Evolutionary conservation across 2,113 vertebrate species (phyloP).

Genomic region (Indicator indicator): DNA sequence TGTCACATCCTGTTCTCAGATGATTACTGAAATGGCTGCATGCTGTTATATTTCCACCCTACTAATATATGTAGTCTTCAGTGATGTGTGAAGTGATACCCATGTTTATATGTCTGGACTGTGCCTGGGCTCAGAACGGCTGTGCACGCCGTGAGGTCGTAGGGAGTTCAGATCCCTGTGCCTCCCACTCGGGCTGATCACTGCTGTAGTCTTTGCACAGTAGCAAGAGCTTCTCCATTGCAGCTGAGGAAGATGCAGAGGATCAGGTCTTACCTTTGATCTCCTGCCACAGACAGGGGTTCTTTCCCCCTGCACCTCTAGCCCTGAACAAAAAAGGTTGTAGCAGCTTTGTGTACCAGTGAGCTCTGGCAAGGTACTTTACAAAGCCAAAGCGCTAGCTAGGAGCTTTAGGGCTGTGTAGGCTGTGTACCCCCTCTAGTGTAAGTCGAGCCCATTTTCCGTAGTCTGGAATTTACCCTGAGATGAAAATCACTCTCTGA

Average conservation of each 20-base stretch:
- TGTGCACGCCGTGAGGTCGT: background rate
- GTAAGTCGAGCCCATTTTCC: constrained; percentile 5
- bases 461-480: background rate
- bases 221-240: background rate
- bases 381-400: background rate
- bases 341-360: background rate
- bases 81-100: background rate
- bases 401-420: background rate
- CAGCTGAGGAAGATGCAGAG: background rate
- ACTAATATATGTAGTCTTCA: background rate
- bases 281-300: background rate
- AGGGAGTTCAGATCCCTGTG: background rate
- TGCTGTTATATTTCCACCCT: background rate
- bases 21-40: background rate
- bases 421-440: background rate
- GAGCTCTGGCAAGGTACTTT: background rate
- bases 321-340: background rate
- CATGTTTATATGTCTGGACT: background rate
- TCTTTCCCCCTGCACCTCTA: background rate
- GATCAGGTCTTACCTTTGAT: background rate
- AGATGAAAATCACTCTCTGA: background rate
- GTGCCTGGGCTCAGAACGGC: background rate
- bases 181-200: background rate
- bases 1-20: background rate
- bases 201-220: background rate